These are phyloP conservation scores for Amblyjoppa proteus DNA, from an alignment of 2,888 invertebrate genomes.

Conservation along the genomic window DNA sequence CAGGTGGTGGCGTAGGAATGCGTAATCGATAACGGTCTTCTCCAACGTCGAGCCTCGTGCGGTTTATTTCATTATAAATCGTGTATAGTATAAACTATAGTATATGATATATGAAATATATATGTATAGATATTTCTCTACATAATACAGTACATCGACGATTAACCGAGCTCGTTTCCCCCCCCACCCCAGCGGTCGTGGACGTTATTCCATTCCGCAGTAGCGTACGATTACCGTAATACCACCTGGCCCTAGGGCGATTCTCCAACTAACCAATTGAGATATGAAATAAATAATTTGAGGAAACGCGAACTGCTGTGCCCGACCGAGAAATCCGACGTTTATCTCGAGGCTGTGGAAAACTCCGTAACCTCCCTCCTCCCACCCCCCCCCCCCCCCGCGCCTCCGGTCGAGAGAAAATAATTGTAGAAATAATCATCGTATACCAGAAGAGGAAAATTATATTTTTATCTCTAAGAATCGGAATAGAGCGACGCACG, in stretches of 20 bases:
- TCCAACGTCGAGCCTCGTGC: conserved; percentile 58
- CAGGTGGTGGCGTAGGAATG: conserved; percentile 74
- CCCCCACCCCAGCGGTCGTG: background rate
- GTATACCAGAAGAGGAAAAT: background rate
- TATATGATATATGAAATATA: background rate
- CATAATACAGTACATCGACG: conserved; percentile 3
- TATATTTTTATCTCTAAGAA: background rate
- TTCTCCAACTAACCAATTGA: conserved; percentile 40
- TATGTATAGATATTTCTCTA: background rate
- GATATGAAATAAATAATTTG: conserved; percentile 12
- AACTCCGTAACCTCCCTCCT: background rate
- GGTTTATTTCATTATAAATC: conserved; percentile 47
- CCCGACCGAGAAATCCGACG: background rate
- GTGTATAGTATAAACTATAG: conserved; percentile 7
- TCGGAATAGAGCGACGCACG: background rate
- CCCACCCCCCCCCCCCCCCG: too few relatives aligned
- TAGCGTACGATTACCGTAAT: conserved; percentile 15
- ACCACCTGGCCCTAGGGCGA: background rate
- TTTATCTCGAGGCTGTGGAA: background rate
- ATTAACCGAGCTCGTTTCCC: conserved; percentile 22
- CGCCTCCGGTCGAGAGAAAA: background rate
- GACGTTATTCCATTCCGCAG: conserved; percentile 19
- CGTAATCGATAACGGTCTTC: conserved; percentile 80
- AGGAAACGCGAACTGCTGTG: background rate
- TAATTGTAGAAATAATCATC: conserved; percentile 16